Evolutionary conservation across 2,797 vertebrate genomes (phyloP).

Genomic region (Alfaro cultratus): DNA sequence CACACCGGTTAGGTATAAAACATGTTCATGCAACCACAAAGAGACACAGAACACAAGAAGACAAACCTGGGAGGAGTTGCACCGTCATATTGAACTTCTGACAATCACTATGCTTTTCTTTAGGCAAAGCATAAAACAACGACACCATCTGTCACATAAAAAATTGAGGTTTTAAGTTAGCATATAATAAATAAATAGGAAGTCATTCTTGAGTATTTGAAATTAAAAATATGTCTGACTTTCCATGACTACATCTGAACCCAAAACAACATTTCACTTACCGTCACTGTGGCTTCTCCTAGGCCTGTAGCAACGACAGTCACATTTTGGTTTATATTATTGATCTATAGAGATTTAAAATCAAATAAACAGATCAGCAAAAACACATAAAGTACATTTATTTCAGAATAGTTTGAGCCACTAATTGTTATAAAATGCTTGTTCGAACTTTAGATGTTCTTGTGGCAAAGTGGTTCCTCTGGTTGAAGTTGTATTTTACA

Average conservation of each 20-base stretch:
- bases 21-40: not conserved
- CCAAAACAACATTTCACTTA: slow-evolving; percentile 18
- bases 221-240: not conserved
- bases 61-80: slow-evolving; percentile 47
- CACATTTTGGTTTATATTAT: slow-evolving; percentile 46
- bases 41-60: not conserved
- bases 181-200: not conserved
- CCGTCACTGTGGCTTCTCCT: slow-evolving; percentile 57
- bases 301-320: slow-evolving; percentile 38
- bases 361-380: not conserved
- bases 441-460: slow-evolving; percentile 78
- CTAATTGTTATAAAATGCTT: not conserved
- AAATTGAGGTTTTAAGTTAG: not conserved
- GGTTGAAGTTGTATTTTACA: slow-evolving; percentile 62
- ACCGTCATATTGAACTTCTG: slow-evolving; percentile 79
- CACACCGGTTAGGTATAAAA: not conserved
- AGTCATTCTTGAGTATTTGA: not conserved
- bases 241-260: not conserved
- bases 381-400: not conserved
- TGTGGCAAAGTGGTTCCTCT: slow-evolving; percentile 55
- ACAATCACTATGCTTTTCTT: slow-evolving; percentile 72
- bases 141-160: slow-evolving; percentile 77
- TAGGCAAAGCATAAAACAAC: slow-evolving; percentile 79
- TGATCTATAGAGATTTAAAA: slow-evolving; percentile 36
- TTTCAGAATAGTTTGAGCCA: not conserved